A percentile compares a stretch with the other conserved stretches of the same genome.
These are phyloP conservation scores for Beris chalybata DNA, from an alignment of 2,888 invertebrate genomes.

Conservation along the genomic window DNA sequence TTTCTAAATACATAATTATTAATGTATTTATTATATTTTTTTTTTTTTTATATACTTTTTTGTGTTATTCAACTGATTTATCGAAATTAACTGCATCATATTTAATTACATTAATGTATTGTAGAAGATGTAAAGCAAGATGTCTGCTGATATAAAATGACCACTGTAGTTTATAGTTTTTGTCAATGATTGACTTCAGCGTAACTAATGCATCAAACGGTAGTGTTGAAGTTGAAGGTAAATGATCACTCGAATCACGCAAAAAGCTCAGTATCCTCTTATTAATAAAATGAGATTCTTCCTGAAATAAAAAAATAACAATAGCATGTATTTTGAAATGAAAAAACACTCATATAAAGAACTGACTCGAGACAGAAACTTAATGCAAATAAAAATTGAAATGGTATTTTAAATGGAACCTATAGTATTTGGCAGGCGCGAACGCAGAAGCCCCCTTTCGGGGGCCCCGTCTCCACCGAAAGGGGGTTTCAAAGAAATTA, in stretches of 20 bases:
- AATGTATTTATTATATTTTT: too few relatives aligned
- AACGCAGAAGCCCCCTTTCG: too few relatives aligned
- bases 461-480: too few relatives aligned
- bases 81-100: too few relatives aligned
- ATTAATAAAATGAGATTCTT: slow-evolving; percentile 46
- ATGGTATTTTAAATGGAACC: too few relatives aligned
- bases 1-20: too few relatives aligned
- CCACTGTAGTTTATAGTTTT: slow-evolving; percentile 41
- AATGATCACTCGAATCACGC: slow-evolving; percentile 43
- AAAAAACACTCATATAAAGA: background rate
- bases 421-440: too few relatives aligned
- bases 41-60: too few relatives aligned
- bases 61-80: too few relatives aligned
- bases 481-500: too few relatives aligned
- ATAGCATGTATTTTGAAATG: background rate
- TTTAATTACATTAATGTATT: slow-evolving; percentile 47
- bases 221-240: slow-evolving; percentile 38
- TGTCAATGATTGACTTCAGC: slow-evolving; percentile 20
- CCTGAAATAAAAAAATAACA: slow-evolving; percentile 27
- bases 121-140: slow-evolving; percentile 50
- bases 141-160: slow-evolving; percentile 51
- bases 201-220: slow-evolving; percentile 48
- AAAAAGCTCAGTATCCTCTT: slow-evolving; percentile 52
- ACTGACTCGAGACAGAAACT: too few relatives aligned
- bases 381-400: too few relatives aligned